Evolutionary conservation across 2,113 vertebrate genomes (phyloP), one percentile per base, ranked within the genome.

Genomic region (Nannospalax galili): DNA sequence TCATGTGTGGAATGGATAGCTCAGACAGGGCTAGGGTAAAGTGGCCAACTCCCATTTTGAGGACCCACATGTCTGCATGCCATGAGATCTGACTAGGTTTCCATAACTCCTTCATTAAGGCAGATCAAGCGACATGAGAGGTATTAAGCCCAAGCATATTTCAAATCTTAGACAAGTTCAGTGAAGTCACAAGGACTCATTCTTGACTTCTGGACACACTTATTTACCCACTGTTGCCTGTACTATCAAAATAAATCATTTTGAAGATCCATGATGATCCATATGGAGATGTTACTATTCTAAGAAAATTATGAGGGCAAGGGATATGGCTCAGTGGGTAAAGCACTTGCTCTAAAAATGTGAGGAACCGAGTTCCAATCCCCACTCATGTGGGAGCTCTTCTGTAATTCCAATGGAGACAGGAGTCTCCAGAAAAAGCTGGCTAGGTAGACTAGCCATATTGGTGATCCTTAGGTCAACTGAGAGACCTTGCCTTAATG

Each of bases 161-260:
- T 52, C 11, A 52, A 52, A 52, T 91, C 82, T 70, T 95, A 70
- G n/a, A n/a, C n/a, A 80, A 62, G 32, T 3, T 82, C 20, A 77
- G 12, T 70, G 48, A 92, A 37, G 30, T 17, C 56, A 26, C 19
- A 30, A 65, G 48, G 73, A 35, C 35, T 42, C 37, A 48, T 69
- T 88, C 79, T 64, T 87, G n/a, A 88, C 94, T 92, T 58, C 52
- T 24, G 11, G 32, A 35, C 14, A 8, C 35, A 24, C 20, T 58
- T 58, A 79, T 56, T 84, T 65, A 28, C 65, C 48, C n/a, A 52
- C 35, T 16, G 3, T 42, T 94, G 24, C 12, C 73, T 48, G 35
- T 58, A 58, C 32, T 58, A 32, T 24, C 77, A 79, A 37, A 58
- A n/a, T 58, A 58, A 79, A 52, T 79, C 77, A 37, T 58, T 79